phyloP scores from a whole-genome alignment of 2,888 invertebrate species.

The Pantelozetes paolii region DNA sequence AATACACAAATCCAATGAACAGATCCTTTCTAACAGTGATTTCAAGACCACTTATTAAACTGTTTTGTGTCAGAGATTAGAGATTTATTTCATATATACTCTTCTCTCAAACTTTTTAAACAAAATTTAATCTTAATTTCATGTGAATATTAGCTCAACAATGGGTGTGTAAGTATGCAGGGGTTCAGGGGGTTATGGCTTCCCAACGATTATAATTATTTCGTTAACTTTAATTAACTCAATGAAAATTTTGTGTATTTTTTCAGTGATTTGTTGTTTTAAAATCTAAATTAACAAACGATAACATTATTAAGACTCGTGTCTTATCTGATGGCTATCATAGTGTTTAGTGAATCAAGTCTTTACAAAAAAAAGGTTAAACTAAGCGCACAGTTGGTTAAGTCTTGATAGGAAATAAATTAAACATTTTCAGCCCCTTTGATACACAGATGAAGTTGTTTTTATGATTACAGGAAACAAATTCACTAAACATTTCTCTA shows the following conservation, averaged over 20 bases:
- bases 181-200: neutral
- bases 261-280: neutral
- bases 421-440: no score
- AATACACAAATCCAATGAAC: conserved; percentile 2
- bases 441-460: no score
- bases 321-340: neutral
- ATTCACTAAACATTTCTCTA: no score
- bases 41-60: neutral
- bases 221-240: conserved; percentile 4
- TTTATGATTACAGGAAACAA: no score
- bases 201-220: neutral
- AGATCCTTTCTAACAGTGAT: neutral
- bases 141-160: neutral
- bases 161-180: neutral
- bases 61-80: neutral
- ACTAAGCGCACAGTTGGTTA: no score
- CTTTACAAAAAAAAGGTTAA: no score
- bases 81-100: neutral
- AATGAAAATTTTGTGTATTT: neutral
- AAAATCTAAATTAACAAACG: neutral
- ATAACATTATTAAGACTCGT: neutral
- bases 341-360: no score
- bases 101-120: no score
- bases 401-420: no score
- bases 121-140: neutral